Evolutionary conservation across 64 coral and sea anemone genomes (phyloP), one percentile per base, ranked within the genome.

Genomic region (Cladopsammia gracilis): DNA sequence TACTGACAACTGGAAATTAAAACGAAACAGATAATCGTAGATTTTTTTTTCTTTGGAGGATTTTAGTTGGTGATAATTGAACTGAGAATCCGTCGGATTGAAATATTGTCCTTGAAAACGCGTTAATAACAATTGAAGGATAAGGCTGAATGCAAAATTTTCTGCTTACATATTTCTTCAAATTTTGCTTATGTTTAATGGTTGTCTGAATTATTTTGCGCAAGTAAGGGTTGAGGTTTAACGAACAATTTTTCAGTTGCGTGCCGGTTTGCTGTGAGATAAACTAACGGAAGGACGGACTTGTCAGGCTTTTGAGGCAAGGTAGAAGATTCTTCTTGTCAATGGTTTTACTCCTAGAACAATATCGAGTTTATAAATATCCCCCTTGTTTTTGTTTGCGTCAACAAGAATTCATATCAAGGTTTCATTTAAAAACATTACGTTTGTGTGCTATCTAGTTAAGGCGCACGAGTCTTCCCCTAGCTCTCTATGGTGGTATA

Each of bases 311-410:
- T 67, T 67, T 50, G 62, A 68, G 11, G 8, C n/a, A 84, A 14
- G 62, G 59, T 84, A 65, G 45, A 84, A 67, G 9, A 50, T 66
- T 45, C 42, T 68, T 67, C 15, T 68, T 62, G 42, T 47, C 45
- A 75, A 19, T 20, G 44, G 43, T 5, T 49, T 75, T 48, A 25
- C 71, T 80, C 53, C 13, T 25, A 15, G n/a, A 44, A 73, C 25
- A 75, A 87, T 87, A 87, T 87, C 79, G 10, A 74, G 47, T 70
- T 70, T 86, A 61, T 86, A 51, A 70, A 69, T 56, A 52, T 85
- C 22, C 46, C 18, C 16, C 20, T 61, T 56, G n/a, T 56, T 74
- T 87, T 73, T 75, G 71, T 87, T 87, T 60, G 25, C 25, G 49
- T 44, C n/a, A 68, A 68, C 46, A 50, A 68, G 10, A 68, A 34